Evolutionary conservation across 2,113 vertebrate species (phyloP).

Genomic region (Nothobranchius kuhntae): DNA sequence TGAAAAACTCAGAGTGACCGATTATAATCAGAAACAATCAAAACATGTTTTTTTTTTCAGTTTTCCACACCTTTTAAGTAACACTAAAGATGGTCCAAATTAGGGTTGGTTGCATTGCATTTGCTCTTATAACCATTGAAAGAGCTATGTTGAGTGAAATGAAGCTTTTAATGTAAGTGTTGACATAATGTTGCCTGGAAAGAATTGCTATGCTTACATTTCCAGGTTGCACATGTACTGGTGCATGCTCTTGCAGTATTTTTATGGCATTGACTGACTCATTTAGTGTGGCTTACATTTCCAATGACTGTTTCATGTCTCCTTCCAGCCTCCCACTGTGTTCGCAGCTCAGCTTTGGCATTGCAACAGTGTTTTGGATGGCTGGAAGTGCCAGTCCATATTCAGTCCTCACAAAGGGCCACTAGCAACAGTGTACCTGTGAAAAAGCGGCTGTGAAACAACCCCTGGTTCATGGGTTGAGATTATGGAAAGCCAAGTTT

Average conservation of each 20-base stretch:
- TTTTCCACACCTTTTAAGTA: too few relatives aligned
- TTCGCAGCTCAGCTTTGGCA: slow-evolving; percentile 12
- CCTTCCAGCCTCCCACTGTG: slow-evolving; percentile 43
- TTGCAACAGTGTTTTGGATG: slow-evolving; percentile 37
- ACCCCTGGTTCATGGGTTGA: slow-evolving; percentile 24
- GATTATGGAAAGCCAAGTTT: slow-evolving; percentile 25
- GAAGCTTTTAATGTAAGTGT: slow-evolving; percentile 39
- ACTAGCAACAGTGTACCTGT: slow-evolving; percentile 28
- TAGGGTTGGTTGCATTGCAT: too few relatives aligned
- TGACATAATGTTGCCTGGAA: slow-evolving; percentile 41
- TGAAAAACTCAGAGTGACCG: too few relatives aligned
- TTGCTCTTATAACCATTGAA: too few relatives aligned
- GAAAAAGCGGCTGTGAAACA: slow-evolving; percentile 36
- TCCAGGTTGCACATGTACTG: slow-evolving; percentile 1
- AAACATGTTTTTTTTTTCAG: too few relatives aligned
- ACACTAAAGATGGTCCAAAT: too few relatives aligned
- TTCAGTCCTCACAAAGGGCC: slow-evolving; percentile 38
- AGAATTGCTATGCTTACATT: slow-evolving; percentile 13
- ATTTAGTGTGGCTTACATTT: slow-evolving; percentile 55
- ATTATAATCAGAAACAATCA: too few relatives aligned
- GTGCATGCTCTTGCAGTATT: background rate
- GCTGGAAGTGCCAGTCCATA: slow-evolving; percentile 31
- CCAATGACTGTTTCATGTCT: slow-evolving; percentile 45
- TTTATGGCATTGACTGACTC: slow-evolving; percentile 19
- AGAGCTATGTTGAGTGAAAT: too few relatives aligned